Conservation (phyloP, 2,113 vertebrate genomes). For the Cavia porcellus region DNA sequence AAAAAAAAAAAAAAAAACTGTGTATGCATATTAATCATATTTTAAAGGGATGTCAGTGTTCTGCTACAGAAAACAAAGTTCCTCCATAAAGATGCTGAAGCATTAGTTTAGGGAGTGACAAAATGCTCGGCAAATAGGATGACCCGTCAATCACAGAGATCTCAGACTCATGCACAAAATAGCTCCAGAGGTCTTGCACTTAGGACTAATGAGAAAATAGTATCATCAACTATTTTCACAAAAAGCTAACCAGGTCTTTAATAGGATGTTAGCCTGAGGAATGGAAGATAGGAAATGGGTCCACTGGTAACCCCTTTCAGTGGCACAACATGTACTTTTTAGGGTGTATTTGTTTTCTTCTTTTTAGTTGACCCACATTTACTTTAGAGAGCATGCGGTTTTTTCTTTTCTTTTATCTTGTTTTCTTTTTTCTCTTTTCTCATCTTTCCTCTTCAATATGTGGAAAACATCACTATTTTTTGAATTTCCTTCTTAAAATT, state of each 20-base stretch:
- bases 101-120: not conserved
- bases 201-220: not conserved
- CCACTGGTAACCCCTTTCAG: not conserved
- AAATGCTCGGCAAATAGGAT: not conserved
- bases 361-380: not conserved
- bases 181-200: not conserved
- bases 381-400: too few species aligned
- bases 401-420: not conserved
- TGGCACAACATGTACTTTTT: not conserved
- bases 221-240: not conserved
- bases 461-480: not conserved
- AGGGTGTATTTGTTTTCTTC: not conserved
- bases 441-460: too few species aligned
- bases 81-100: not conserved
- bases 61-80: not conserved
- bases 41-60: not conserved
- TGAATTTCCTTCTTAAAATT: not conserved
- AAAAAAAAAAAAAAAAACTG: too few species aligned
- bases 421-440: not conserved
- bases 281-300: not conserved
- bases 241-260: not conserved
- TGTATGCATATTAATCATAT: too few species aligned
- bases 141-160: not conserved
- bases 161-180: not conserved
- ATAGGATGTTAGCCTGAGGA: not conserved